Evolutionary conservation across 1,140 invertebrate genomes (phyloP), one percentile per base, ranked within the genome.

Genomic region (Leptonema lineaticorne): DNA sequence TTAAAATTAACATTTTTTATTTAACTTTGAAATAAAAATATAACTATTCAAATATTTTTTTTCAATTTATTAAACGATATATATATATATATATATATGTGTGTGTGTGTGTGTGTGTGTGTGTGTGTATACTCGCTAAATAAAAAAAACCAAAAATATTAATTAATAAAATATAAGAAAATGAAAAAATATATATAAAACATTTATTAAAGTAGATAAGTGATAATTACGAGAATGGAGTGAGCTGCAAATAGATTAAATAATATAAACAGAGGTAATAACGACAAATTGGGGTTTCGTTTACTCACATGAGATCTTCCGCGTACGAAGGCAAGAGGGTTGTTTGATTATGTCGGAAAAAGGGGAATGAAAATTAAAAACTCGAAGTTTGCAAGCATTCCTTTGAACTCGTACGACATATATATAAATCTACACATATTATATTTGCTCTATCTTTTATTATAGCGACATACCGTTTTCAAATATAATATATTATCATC

Each of bases 361-460:
- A n/a, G n/a, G 45, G 41, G 62, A 27, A 30, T 22, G 33, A 50
- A 41, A 64, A 64, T 64, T 64, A 64, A 64, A 64, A 64, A 50
- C 26, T 22, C 28, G 18, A 50, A 45, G 14, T 50, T 53, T 24
- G 27, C 22, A 46, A 50, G 33, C 27, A 22, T 46, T 50, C 62
- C 62, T 64, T 64, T 64, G 62, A 64, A 33, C n/a, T n/a, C 2
- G 18, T 8, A 18, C 45, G 8, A 64, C 50, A 64, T 18, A 20
- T n/a, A n/a, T n/a, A n/a, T n/a, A n/a, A n/a, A n/a, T n/a, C 46
- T 20, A 4, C 46, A 33, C 22, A 26, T 50, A 64, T 64, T 64
- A 29, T 64, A 64, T 64, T 64, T 64, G 27, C 62, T 18, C 45
- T 30, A 11, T 2, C n/a, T n/a, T n/a, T n/a, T n/a, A 14, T 9